These are phyloP conservation scores for Nycticebus coucang DNA, from an alignment of 2,113 vertebrate species.

Conservation along the genomic window DNA sequence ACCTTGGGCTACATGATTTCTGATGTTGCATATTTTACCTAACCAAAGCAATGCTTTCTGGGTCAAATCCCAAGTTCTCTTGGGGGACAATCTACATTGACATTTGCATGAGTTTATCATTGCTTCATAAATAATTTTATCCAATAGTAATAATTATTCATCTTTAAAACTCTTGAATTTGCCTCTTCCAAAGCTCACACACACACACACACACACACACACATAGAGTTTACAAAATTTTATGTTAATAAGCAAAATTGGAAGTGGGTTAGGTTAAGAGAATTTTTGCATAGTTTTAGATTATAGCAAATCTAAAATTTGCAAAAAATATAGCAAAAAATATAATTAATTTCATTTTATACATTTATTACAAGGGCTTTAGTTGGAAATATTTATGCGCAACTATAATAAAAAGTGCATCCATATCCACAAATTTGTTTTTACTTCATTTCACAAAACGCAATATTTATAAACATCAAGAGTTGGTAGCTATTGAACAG, in stretches of 20 bases:
- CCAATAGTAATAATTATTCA: background rate
- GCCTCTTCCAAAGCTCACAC: too few relatives aligned
- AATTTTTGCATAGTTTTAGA: background rate
- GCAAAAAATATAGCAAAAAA: too few relatives aligned
- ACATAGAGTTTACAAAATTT: too few relatives aligned
- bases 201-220: too few relatives aligned
- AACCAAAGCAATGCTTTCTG: background rate
- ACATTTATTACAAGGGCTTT: constrained; percentile 25
- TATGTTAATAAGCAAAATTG: background rate
- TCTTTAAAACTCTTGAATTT: background rate
- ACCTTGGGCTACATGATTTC: background rate
- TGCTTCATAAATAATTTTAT: constrained; percentile 29
- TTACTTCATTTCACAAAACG: constrained; percentile 66
- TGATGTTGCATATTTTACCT: background rate
- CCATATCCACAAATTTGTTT: constrained; percentile 69
- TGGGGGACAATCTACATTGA: background rate
- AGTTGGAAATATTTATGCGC: constrained; percentile 54
- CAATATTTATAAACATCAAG: constrained; percentile 80
- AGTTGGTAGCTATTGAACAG: constrained; percentile 86
- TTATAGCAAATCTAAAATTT: background rate
- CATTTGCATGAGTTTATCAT: background rate
- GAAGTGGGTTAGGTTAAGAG: background rate
- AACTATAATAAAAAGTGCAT: constrained; percentile 61
- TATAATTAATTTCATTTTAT: background rate
- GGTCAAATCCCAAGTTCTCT: background rate